Base-by-base conservation (phyloP, 2,113 vertebrate genomes). In the Cebidichthys violaceus region DNA sequence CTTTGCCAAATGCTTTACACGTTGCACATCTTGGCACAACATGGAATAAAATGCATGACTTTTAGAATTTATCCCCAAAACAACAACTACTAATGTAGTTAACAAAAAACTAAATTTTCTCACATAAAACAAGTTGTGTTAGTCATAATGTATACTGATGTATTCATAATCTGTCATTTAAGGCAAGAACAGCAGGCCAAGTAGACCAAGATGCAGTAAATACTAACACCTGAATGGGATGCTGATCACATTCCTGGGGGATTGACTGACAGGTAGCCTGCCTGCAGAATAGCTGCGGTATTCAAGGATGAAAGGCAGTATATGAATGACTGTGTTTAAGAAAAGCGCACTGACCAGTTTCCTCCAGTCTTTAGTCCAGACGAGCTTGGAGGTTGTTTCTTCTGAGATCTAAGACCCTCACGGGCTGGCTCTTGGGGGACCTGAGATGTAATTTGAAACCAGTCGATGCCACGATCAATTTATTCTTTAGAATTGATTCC, bases 401-500 rank as follows among this genome's bases (percentile, higher is more conserved):
- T 2, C 6, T 1, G 77, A 70, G 72, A 87, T 91, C 54, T 70
- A n/a, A 75, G 57, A 70, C 60, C 24, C 27, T 65, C 33, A 8
- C 67, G 1, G 31, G 4, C 45, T 8, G n/a, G 13, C 54, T 82
- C 41, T 50, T 71, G 11, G 24, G 70, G 43, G 79, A 79, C 17
- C 47, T 62, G 47, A 66, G 61, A 86, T 83, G 55, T 81, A 13
- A 72, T 77, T 86, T 72, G 52, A 24, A 69, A 64, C 18, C 9
- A 57, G 61, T 22, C 18, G 0, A 83, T 67, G 79, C 64, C 17
- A 43, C 47, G 79, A 86, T 87, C 85, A 90, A 75, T 90, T 88
- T 86, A 72, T 85, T 84, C 70, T 81, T 84, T 78, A 47, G 74
- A 90, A 89, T 79, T 83, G 37, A 78, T 83, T 84, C 31, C 70